These are phyloP conservation scores for Drosophila borborema DNA, from an alignment of 2,888 invertebrate species.

Conservation along the genomic window DNA sequence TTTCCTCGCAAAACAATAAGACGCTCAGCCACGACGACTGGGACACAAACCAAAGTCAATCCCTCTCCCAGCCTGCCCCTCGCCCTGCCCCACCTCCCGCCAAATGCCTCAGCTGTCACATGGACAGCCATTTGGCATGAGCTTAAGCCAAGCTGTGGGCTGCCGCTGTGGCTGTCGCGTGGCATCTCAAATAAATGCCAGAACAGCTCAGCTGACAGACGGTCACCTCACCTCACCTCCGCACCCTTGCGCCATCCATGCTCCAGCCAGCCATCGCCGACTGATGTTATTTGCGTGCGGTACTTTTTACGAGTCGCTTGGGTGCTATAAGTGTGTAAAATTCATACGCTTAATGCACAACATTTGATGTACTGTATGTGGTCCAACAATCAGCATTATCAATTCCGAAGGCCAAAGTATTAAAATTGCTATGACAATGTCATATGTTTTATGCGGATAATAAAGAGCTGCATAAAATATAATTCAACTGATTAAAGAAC, in stretches of 20 bases:
- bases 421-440: slow-evolving; percentile 3
- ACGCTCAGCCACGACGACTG: slow-evolving; percentile 40
- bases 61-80: not conserved
- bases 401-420: slow-evolving; percentile 28
- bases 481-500: not conserved
- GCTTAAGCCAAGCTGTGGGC: slow-evolving; percentile 69
- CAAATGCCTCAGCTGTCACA: slow-evolving; percentile 58
- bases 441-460: slow-evolving; percentile 11
- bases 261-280: slow-evolving; percentile 20
- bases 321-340: slow-evolving; percentile 76
- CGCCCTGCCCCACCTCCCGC: not conserved
- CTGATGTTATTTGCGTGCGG: slow-evolving; percentile 74
- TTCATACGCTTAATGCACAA: slow-evolving; percentile 74
- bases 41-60: slow-evolving; percentile 32
- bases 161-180: slow-evolving; percentile 64
- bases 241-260: not conserved
- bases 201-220: slow-evolving; percentile 66
- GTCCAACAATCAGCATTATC: slow-evolving; percentile 42
- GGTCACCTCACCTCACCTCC: slow-evolving; percentile 6
- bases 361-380: slow-evolving; percentile 60
- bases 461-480: not conserved
- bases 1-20: slow-evolving; percentile 69
- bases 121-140: slow-evolving; percentile 72
- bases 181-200: slow-evolving; percentile 77
- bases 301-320: slow-evolving; percentile 69